A percentile compares a stretch with the other conserved stretches of the same genome.
These are phyloP conservation scores for Limanda limanda DNA, from an alignment of 2,113 vertebrate genomes.

Conservation along the genomic window DNA sequence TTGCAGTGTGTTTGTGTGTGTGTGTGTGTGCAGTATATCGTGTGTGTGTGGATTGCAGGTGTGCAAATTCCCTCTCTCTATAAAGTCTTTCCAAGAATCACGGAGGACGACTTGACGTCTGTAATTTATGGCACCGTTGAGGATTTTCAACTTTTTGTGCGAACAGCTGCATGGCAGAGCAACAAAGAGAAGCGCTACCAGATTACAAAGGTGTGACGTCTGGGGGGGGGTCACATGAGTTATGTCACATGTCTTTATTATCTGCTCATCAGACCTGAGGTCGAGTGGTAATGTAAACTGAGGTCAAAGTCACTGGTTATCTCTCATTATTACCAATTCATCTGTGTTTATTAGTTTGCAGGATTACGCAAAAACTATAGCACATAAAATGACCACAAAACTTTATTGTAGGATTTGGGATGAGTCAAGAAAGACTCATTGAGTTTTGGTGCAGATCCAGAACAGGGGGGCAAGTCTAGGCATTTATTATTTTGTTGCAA, in stretches of 20 bases:
- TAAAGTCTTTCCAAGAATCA: conserved; percentile 53
- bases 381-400: too few relatives aligned
- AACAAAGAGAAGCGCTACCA: conserved; percentile 47
- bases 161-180: conserved; percentile 70
- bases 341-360: too few relatives aligned
- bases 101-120: conserved; percentile 37
- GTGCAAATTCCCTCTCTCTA: conserved; percentile 26
- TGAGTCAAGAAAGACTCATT: too few relatives aligned
- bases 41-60: conserved; percentile 39
- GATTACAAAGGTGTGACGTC: conserved; percentile 50
- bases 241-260: conserved; percentile 29
- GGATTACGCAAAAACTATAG: too few relatives aligned
- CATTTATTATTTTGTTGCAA: too few relatives aligned
- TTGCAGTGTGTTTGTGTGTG: background rate
- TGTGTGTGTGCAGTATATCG: conserved; percentile 17
- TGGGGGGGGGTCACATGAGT: conserved; percentile 29
- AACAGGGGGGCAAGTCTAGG: too few relatives aligned
- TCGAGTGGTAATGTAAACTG: background rate
- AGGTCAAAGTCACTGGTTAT: background rate
- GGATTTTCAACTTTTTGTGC: conserved; percentile 49
- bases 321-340: too few relatives aligned
- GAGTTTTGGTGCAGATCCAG: too few relatives aligned
- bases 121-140: conserved; percentile 62
- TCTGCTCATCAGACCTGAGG: conserved; percentile 14
- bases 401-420: too few relatives aligned